Base-by-base conservation (phyloP, 2,797 vertebrate species). In the Sphenopsis melanotis region DNA sequence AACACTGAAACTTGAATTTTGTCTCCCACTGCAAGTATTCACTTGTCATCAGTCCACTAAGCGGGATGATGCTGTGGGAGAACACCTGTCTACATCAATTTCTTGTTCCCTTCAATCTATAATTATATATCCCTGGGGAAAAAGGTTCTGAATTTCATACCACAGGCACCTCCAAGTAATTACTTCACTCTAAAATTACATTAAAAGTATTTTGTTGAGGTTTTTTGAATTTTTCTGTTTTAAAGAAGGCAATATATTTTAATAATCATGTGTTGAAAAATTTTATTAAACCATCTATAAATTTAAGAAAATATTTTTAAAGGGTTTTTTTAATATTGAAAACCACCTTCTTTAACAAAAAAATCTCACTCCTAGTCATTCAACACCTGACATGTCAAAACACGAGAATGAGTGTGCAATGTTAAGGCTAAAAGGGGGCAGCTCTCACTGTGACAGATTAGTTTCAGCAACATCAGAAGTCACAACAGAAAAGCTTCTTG, bases 401-500 rank as follows among this genome's bases (percentile, higher is more conserved):
- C 6, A 16, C 27, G 82, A 80, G 87, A 72, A 89, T 0, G 6
- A 91, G 71, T 2, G 5, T 8, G 57, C 53, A 64, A 42, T 19
- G 37, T n/a, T 56, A 80, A 85, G 72, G 89, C 64, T 89, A 87
- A 95, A 79, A 92, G 20, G 64, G 63, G 53, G 41, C 72, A 92
- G 78, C 53, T 93, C 82, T 93, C 84, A 81, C 49, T 77, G 57
- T 92, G 75, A 95, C 95, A 88, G 74, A 91, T 95, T 95, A 57
- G 66, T 95, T 97, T 94, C 89, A 95, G 79, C 75, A 94, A 93
- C 95, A 83, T 24, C 70, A 94, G 89, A 85, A 84, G 64, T 37
- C 80, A 79, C 88, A 94, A 83, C 42, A 61, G 74, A 89, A 97
- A 94, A 94, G 82, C 87, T 92, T 92, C 91, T 72, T 91, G 95